phyloP scores from a whole-genome alignment of 2,797 vertebrate species.

The Coregonus suidteri region DNA sequence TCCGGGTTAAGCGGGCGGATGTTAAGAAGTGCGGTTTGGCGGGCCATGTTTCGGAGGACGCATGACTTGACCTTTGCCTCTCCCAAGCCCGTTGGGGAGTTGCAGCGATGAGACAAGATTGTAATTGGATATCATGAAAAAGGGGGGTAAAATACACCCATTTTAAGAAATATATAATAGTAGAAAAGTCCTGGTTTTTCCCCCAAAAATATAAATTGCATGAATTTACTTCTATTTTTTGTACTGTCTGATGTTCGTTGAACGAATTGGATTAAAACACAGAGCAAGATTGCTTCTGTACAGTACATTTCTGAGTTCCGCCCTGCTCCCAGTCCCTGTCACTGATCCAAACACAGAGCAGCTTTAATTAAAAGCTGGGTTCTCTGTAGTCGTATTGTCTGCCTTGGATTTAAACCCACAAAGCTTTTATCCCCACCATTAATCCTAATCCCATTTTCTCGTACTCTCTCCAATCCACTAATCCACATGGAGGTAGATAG shows the following conservation, averaged over 20 bases:
- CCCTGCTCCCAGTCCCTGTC: not conserved
- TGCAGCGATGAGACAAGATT: too few relatives aligned
- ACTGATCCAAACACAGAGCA: not conserved
- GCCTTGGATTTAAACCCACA: slow-evolving; percentile 19
- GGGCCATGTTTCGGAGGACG: too few relatives aligned
- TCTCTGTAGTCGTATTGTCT: slow-evolving; percentile 14
- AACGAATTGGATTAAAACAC: not conserved
- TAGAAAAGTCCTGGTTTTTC: too few relatives aligned
- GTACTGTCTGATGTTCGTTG: not conserved
- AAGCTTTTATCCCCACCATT: slow-evolving; percentile 18
- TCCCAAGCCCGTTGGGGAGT: too few relatives aligned
- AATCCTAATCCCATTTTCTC: slow-evolving; percentile 37
- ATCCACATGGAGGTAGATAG: slow-evolving; percentile 20
- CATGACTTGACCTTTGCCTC: too few relatives aligned
- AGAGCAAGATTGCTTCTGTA: not conserved
- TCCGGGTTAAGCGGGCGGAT: too few relatives aligned
- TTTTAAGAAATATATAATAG: too few relatives aligned
- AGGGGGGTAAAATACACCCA: too few relatives aligned
- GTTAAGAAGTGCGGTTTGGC: too few relatives aligned
- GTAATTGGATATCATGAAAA: too few relatives aligned
- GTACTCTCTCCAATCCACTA: slow-evolving; percentile 15
- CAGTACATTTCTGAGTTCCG: not conserved
- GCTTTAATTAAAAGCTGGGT: slow-evolving; percentile 34
- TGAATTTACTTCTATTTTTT: not conserved
- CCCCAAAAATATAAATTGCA: not conserved